A percentile compares a stretch with the other conserved stretches of the same genome.
phyloP scores from a whole-genome alignment of 1,140 invertebrate species.

The Sarcophaga peregrina region DNA sequence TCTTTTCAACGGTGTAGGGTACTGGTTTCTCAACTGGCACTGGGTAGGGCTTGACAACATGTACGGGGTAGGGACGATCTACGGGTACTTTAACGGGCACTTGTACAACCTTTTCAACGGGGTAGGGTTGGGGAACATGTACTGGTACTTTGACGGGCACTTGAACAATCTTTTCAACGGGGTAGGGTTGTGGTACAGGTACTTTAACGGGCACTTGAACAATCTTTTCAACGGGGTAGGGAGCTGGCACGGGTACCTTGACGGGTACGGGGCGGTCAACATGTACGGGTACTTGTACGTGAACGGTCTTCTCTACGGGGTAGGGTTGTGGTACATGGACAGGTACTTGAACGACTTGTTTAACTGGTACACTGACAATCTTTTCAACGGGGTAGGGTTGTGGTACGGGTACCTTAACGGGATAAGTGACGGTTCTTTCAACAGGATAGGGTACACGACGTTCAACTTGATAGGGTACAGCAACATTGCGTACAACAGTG shows the following conservation, averaged over 20 bases:
- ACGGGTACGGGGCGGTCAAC: slow-evolving; percentile 71
- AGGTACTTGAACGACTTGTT: slow-evolving; percentile 75
- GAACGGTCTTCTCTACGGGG: slow-evolving; percentile 70
- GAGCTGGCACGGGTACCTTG: slow-evolving; percentile 63
- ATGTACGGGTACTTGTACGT: slow-evolving; percentile 65
- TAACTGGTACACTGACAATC: slow-evolving; percentile 71
- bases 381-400: slow-evolving; percentile 74
- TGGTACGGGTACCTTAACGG: slow-evolving; percentile 73
- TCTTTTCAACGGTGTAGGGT: slow-evolving; percentile 72
- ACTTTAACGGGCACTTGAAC: slow-evolving; percentile 68
- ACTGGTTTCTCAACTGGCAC: slow-evolving; percentile 70
- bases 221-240: slow-evolving; percentile 66
- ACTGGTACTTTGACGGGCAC: slow-evolving; percentile 68
- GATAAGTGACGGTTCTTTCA: slow-evolving; percentile 74
- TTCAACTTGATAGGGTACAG: slow-evolving; percentile 74
- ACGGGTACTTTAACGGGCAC: slow-evolving; percentile 68
- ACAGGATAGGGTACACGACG: slow-evolving; percentile 74
- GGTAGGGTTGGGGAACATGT: slow-evolving; percentile 69
- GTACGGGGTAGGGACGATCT: slow-evolving; percentile 68
- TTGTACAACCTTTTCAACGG: slow-evolving; percentile 56
- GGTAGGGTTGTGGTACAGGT: slow-evolving; percentile 66
- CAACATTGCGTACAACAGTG: slow-evolving; percentile 68
- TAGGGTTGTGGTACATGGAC: slow-evolving; percentile 77
- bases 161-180: slow-evolving; percentile 64
- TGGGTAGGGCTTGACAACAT: slow-evolving; percentile 69